Percentiles rank a stretch among this genome's conserved stretches.
Conservation (phyloP, 2,888 invertebrate species). For the Allolobophora icterica region DNA sequence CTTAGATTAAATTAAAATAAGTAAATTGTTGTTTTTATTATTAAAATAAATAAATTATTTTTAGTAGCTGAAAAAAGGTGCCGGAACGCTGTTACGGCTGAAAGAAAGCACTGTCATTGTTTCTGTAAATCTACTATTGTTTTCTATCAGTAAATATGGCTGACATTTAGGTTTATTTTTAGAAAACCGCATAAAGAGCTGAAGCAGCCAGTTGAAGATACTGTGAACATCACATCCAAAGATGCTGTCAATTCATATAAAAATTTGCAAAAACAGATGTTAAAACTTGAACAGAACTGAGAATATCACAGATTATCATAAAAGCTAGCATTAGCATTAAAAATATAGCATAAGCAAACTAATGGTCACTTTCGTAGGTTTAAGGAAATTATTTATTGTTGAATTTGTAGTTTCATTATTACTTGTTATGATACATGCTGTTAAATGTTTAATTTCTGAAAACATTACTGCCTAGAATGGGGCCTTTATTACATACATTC, state of each 20-base stretch:
- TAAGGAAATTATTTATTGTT: not conserved
- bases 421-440: not conserved
- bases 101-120: too few relatives aligned
- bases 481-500: not conserved
- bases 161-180: not conserved
- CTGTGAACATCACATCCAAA: not conserved
- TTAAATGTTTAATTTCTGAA: not conserved
- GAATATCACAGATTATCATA: not conserved
- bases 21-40: too few relatives aligned
- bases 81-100: too few relatives aligned
- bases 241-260: not conserved
- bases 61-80: too few relatives aligned
- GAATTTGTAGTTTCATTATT: not conserved
- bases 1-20: too few relatives aligned
- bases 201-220: not conserved
- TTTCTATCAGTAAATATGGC: not conserved
- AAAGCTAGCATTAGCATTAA: not conserved
- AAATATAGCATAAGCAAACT: not conserved
- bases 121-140: not conserved
- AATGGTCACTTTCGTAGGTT: not conserved
- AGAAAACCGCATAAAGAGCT: not conserved
- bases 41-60: too few relatives aligned
- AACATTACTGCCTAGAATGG: constrained; percentile 3
- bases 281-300: not conserved
- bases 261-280: not conserved